phyloP scores from a whole-genome alignment of 2,888 invertebrate genomes.

The Bugula neritina region DNA sequence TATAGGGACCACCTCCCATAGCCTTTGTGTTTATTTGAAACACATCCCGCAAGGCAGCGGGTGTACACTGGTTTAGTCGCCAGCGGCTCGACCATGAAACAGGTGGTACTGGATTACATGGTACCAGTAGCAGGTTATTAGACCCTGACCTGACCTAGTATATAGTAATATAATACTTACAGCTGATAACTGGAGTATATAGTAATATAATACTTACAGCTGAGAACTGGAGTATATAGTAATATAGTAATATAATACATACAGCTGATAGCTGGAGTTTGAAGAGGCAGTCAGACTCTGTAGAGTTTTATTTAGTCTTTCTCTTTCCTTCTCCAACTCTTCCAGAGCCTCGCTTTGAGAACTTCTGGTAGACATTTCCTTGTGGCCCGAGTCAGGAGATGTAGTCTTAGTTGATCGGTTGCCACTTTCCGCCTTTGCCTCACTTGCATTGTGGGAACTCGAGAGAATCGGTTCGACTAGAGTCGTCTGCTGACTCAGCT shows the following conservation, averaged over 20 bases:
- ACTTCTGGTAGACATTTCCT: slow-evolving; percentile 19
- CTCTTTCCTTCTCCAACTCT: slow-evolving; percentile 16
- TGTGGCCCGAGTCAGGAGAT: slow-evolving; percentile 20
- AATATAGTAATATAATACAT: background rate
- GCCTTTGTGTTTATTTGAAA: too few species aligned
- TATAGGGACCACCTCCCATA: too few species aligned
- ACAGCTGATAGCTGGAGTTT: slow-evolving; percentile 23
- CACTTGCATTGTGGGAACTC: background rate
- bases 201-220: too few species aligned
- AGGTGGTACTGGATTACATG: too few species aligned
- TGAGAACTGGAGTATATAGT: background rate
- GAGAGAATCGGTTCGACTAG: background rate
- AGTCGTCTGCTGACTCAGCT: background rate
- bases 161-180: too few species aligned
- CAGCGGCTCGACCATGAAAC: too few species aligned
- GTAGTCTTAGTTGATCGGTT: background rate
- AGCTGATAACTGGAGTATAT: too few species aligned
- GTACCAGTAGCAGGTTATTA: too few species aligned
- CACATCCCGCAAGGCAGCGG: too few species aligned
- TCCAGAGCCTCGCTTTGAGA: slow-evolving; percentile 7
- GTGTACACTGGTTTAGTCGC: too few species aligned
- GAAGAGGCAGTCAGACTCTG: background rate
- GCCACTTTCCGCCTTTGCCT: background rate
- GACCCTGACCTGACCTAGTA: too few species aligned
- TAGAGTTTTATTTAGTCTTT: slow-evolving; percentile 1